Evolutionary conservation across 2,888 invertebrate genomes (phyloP).

Genomic region (Scaptomyza polygonia): DNA sequence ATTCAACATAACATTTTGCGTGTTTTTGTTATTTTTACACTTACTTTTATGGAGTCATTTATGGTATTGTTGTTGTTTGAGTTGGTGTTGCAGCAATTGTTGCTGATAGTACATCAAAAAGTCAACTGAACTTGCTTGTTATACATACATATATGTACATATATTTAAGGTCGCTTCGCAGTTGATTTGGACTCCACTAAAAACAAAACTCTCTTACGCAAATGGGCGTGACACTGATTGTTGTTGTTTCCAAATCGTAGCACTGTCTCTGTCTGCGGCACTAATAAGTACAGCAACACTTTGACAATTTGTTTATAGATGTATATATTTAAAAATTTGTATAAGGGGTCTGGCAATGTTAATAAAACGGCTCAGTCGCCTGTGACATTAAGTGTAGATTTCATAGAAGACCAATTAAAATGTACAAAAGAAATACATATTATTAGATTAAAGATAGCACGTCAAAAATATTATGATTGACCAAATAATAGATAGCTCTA

Average conservation of each 20-base stretch:
- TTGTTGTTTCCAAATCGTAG: not conserved
- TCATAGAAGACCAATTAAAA: slow-evolving; percentile 63
- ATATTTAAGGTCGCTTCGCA: slow-evolving; percentile 63
- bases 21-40: slow-evolving; percentile 18
- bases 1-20: slow-evolving; percentile 9
- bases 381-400: slow-evolving; percentile 59
- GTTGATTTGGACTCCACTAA: slow-evolving; percentile 48
- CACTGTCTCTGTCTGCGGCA: slow-evolving; percentile 6
- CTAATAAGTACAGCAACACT: slow-evolving; percentile 34
- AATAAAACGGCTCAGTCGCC: slow-evolving; percentile 67
- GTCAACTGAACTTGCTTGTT: slow-evolving; percentile 36
- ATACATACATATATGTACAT: too few relatives aligned
- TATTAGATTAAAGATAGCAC: slow-evolving; percentile 38
- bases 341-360: slow-evolving; percentile 51
- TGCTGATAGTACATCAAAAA: slow-evolving; percentile 30
- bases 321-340: too few relatives aligned
- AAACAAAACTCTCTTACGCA: slow-evolving; percentile 51
- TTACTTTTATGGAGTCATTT: slow-evolving; percentile 30
- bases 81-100: slow-evolving; percentile 24
- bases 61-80: not conserved
- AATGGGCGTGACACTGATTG: slow-evolving; percentile 52
- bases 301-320: slow-evolving; percentile 12
- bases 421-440: slow-evolving; percentile 29
- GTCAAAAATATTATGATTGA: slow-evolving; percentile 37
- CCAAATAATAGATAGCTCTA: slow-evolving; percentile 8